phyloP scores from a whole-genome alignment of 2,888 invertebrate genomes.

The Protophormia terraenovae region DNA sequence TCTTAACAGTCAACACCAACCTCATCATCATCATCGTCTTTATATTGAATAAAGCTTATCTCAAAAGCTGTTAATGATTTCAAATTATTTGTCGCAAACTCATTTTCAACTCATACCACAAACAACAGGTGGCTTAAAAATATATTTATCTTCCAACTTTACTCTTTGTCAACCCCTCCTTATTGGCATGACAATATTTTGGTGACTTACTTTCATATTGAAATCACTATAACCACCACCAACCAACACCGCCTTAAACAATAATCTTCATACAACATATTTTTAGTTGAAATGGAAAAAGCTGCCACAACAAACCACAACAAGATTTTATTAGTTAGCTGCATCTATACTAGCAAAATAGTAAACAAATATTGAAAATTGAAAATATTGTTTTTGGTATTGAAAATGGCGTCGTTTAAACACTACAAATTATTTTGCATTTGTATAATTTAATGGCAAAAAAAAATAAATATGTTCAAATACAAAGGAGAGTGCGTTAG shows the following conservation, averaged over 20 bases:
- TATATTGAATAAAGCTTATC: constrained; percentile 37
- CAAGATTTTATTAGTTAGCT: constrained; percentile 55
- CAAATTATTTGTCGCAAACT: constrained; percentile 64
- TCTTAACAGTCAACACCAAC: constrained; percentile 14
- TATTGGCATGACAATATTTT: background rate
- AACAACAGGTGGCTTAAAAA: constrained; percentile 61
- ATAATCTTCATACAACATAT: constrained; percentile 14
- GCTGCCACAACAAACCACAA: constrained; percentile 52
- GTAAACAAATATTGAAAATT: constrained; percentile 37
- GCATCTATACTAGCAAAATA: background rate
- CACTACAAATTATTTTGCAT: constrained; percentile 61
- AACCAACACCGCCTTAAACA: constrained; percentile 44
- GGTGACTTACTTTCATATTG: too few relatives aligned
- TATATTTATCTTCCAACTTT: constrained; percentile 21
- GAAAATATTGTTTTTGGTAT: constrained; percentile 55
- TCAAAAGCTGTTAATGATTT: constrained; percentile 60
- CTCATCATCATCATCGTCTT: background rate
- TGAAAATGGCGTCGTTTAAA: constrained; percentile 63
- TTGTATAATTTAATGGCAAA: constrained; percentile 41
- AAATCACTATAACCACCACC: background rate
- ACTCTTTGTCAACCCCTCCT: background rate
- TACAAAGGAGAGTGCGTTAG: too few relatives aligned
- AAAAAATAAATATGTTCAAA: too few relatives aligned
- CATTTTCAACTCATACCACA: constrained; percentile 19
- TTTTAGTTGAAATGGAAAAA: too few relatives aligned